Percentiles rank a stretch among this genome's conserved stretches.
Evolutionary conservation across 2,797 vertebrate genomes (phyloP).

Genomic region (Neoniphon sammara): DNA sequence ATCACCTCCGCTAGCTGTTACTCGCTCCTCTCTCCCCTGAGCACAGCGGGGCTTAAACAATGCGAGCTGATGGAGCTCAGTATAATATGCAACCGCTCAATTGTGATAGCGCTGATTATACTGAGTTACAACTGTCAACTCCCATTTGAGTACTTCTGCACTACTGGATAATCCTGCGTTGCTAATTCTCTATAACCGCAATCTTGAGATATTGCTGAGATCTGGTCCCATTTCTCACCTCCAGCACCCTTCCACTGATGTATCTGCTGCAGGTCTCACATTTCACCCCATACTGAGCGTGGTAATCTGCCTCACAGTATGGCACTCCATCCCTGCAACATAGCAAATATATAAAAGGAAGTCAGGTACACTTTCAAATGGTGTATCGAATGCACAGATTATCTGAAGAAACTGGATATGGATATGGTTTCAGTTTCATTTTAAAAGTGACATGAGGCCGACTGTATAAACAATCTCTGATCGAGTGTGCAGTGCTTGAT

Average conservation of each 20-base stretch:
- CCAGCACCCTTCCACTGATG: conserved; percentile 97
- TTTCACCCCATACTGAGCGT: conserved; percentile 96
- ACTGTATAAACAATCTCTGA: background rate
- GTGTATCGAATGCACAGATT: conserved; percentile 3
- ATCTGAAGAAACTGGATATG: background rate
- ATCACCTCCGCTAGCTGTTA: conserved; percentile 54
- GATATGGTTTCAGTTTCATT: background rate
- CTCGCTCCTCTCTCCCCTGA: conserved; percentile 44
- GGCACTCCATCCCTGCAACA: conserved; percentile 92
- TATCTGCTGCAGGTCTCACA: conserved; percentile 97
- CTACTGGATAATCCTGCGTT: conserved; percentile 5
- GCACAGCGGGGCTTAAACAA: conserved; percentile 40
- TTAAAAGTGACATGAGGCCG: background rate
- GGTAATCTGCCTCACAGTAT: conserved; percentile 97
- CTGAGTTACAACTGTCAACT: conserved; percentile 31
- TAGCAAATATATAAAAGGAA: conserved; percentile 32
- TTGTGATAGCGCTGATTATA: conserved; percentile 57
- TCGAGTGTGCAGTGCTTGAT: background rate
- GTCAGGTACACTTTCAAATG: background rate
- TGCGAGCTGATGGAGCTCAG: conserved; percentile 9
- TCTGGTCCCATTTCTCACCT: conserved; percentile 86
- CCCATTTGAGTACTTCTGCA: conserved; percentile 36
- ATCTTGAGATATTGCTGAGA: conserved; percentile 1
- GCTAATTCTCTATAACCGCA: conserved; percentile 11
- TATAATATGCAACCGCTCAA: conserved; percentile 51